Evolutionary conservation across 2,888 invertebrate species (phyloP), one percentile per base, ranked within the genome.

Genomic region (Nemapogon koenigi): DNA sequence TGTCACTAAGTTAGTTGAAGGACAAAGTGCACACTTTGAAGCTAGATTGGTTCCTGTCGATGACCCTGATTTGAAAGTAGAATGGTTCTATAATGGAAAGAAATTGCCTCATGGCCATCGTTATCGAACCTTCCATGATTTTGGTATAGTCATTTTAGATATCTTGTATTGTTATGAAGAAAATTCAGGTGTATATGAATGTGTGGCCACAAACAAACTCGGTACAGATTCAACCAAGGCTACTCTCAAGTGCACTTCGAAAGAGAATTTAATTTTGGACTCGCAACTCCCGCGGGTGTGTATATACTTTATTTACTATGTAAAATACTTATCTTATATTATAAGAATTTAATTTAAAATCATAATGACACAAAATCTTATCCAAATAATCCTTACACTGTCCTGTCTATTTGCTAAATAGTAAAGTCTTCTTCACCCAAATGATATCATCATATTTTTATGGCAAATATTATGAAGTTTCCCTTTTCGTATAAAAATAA

Each of bases 101-200:
- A 94, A 94, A 61, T 73, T 96, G 49, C 92, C 94, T 2, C 90
- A 91, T 71, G 98, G 97, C 36, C 97, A 97, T 67, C 88, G 98
- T 48, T 98, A 96, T 69, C 87, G 97, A 51, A 97, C 97, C 39
- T 95, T 97, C 89, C 94, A 97, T 59, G 97, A 97, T 60, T 97
- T 97, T 64, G 97, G 97, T 43, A 93, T 95, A 56, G 97, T 97
- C 35, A 95, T 96, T 51, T 81, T 97, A 57, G 97, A 97, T 57
- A 96, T 97, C 51, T 71, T 95, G 25, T 97, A 96, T 59, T 96
- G 95, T 57, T 97, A 97, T 60, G 97, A 95, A 70, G 95, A 96
- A 73, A 97, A 97, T 63, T 93, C 93, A 30, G 96, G 96, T 36
- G 87, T 87, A 42, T 97, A 96, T 60, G 95, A 96, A 73, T 96